phyloP scores from a whole-genome alignment of 2,797 vertebrate species.

The Cyprinella venusta region DNA sequence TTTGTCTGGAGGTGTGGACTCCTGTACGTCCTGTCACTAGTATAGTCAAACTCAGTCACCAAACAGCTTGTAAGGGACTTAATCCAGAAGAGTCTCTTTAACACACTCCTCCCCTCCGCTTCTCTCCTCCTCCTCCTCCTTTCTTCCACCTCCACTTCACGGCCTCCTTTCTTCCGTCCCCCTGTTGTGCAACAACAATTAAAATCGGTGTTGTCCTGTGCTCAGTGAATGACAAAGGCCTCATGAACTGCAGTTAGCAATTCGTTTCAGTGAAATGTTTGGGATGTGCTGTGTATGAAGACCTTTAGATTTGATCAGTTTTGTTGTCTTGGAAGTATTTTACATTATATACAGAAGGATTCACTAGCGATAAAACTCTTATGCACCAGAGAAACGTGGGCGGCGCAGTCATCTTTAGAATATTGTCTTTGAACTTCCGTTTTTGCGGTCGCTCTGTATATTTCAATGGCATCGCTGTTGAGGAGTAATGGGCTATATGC shows the following conservation, averaged over 20 bases:
- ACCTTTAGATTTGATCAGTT: background rate
- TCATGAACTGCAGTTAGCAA: background rate
- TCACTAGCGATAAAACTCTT: background rate
- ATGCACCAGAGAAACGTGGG: no score
- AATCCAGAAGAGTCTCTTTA: constrained; percentile 62
- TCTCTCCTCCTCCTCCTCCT: constrained; percentile 38
- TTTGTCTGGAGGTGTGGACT: background rate
- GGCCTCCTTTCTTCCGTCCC: constrained; percentile 10
- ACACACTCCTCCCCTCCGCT: constrained; percentile 51
- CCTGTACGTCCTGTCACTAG: constrained; percentile 10
- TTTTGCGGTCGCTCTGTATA: no score
- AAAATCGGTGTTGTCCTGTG: background rate
- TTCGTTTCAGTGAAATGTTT: background rate
- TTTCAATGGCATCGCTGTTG: no score
- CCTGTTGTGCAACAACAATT: background rate
- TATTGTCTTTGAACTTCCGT: no score
- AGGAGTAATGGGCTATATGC: no score
- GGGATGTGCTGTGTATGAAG: background rate
- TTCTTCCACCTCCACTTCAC: background rate
- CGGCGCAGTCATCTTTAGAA: no score
- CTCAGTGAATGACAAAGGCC: background rate
- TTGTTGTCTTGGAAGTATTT: background rate
- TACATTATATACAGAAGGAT: background rate
- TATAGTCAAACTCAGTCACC: constrained; percentile 58
- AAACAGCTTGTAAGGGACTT: constrained; percentile 74